Conservation (phyloP, 2,113 vertebrate genomes). For the Hippocampus mohnikei region DNA sequence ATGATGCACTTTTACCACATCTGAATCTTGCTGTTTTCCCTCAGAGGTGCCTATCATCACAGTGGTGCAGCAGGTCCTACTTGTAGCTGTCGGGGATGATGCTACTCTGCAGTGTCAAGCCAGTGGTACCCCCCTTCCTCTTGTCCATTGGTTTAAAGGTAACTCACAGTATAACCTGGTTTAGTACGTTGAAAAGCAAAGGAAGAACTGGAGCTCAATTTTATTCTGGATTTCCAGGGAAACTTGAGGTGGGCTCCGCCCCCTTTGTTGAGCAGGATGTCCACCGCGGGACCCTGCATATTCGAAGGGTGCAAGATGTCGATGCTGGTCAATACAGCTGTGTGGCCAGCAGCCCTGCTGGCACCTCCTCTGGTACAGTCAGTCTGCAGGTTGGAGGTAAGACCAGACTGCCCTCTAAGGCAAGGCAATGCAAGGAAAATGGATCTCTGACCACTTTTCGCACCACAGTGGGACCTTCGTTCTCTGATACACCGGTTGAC, state of each 20-base stretch:
- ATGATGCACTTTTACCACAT: neutral
- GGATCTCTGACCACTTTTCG: constrained; percentile 9
- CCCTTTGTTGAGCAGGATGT: constrained; percentile 61
- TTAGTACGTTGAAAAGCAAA: neutral
- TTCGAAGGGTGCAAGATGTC: constrained; percentile 71
- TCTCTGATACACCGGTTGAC: constrained; percentile 72
- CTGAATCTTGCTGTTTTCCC: neutral
- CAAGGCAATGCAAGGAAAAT: constrained; percentile 22
- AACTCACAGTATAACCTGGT: constrained; percentile 16
- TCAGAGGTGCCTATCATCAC: constrained; percentile 77
- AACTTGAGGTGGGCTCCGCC: constrained; percentile 69
- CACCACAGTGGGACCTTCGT: constrained; percentile 76
- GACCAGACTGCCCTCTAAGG: constrained; percentile 39
- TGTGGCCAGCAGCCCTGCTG: constrained; percentile 73
- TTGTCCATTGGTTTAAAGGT: constrained; percentile 88
- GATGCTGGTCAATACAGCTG: constrained; percentile 82
- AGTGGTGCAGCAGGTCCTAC: constrained; percentile 61
- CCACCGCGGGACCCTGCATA: constrained; percentile 66
- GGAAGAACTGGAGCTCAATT: neutral
- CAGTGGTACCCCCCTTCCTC: constrained; percentile 75
- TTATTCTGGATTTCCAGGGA: constrained; percentile 63
- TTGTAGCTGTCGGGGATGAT: constrained; percentile 73
- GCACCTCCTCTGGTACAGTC: constrained; percentile 63
- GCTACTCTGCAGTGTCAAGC: constrained; percentile 77
- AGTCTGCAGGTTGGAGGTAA: constrained; percentile 82